Conservation (phyloP, 2,888 invertebrate species). For the Eilema sororculum region DNA sequence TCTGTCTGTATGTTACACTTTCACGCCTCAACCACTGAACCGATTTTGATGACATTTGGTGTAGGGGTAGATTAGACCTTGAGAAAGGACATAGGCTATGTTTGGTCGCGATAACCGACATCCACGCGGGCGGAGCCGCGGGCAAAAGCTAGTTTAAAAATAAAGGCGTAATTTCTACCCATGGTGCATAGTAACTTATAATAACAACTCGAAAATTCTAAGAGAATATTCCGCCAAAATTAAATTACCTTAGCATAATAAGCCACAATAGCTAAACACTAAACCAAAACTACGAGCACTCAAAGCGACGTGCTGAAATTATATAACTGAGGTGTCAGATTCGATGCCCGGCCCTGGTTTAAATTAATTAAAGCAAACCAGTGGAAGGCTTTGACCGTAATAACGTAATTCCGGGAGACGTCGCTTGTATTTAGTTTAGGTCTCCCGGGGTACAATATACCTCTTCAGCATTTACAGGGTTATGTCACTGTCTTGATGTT, state of each 20-base stretch:
- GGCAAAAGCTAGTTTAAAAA: no score
- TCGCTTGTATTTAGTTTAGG: slow-evolving; percentile 52
- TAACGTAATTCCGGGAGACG: slow-evolving; percentile 62
- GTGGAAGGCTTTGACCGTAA: slow-evolving; percentile 60
- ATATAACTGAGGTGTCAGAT: slow-evolving; percentile 54
- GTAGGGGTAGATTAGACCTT: no score
- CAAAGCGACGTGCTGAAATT: slow-evolving; percentile 36
- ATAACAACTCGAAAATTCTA: neutral
- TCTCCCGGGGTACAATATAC: slow-evolving; percentile 48
- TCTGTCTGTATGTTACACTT: no score
- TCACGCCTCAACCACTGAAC: no score
- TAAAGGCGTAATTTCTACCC: no score
- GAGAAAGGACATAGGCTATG: no score
- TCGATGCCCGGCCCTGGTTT: slow-evolving; percentile 54
- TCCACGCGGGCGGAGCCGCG: no score
- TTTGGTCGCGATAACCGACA: no score
- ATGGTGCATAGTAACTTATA: neutral
- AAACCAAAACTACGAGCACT: slow-evolving; percentile 14
- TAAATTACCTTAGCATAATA: slow-evolving; percentile 26
- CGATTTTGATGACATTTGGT: no score
- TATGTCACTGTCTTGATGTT: slow-evolving; percentile 29
- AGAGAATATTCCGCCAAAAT: slow-evolving; percentile 12
- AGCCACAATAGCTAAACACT: slow-evolving; percentile 21
- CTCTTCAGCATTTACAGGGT: slow-evolving; percentile 45
- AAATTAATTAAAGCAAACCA: slow-evolving; percentile 69